Evolutionary conservation across 2,797 vertebrate species (phyloP).

Genomic region (Rhabdomys pumilio): DNA sequence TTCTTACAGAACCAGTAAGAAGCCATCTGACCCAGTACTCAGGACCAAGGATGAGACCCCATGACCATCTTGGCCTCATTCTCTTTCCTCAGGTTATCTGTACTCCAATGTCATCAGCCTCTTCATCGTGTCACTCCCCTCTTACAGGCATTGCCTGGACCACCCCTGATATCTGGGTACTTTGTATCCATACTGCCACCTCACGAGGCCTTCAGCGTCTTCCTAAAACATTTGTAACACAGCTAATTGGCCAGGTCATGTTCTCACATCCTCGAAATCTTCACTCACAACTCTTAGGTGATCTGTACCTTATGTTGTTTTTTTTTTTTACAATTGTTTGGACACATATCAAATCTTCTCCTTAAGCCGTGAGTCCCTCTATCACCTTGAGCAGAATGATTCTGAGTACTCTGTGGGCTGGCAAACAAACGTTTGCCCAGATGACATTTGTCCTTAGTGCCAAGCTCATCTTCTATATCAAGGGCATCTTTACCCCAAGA

Average conservation of each 20-base stretch:
- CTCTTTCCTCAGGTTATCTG: fast-evolving
- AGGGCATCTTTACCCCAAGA: neutral
- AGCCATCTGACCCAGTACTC: neutral
- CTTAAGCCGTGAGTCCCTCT: neutral
- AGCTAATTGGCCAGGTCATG: neutral
- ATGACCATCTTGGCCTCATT: neutral
- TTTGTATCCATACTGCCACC: neutral
- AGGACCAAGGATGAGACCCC: neutral
- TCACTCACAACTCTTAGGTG: neutral
- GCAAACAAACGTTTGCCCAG: neutral
- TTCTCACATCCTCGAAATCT: neutral
- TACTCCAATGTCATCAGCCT: neutral
- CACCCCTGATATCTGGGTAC: neutral
- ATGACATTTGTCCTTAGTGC: neutral
- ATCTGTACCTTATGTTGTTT: neutral
- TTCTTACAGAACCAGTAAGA: neutral
- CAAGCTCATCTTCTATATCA: neutral
- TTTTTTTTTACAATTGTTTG: neutral
- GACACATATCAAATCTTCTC: neutral
- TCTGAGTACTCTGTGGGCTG: neutral
- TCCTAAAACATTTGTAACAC: neutral
- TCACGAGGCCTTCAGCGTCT: neutral
- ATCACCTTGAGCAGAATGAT: neutral
- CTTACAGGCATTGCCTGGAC: neutral
- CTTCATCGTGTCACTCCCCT: neutral